Percentiles rank a stretch among this genome's conserved stretches.
These are phyloP conservation scores for Psephotus haematonotus DNA, from an alignment of 2,113 vertebrate genomes.

Conservation along the genomic window DNA sequence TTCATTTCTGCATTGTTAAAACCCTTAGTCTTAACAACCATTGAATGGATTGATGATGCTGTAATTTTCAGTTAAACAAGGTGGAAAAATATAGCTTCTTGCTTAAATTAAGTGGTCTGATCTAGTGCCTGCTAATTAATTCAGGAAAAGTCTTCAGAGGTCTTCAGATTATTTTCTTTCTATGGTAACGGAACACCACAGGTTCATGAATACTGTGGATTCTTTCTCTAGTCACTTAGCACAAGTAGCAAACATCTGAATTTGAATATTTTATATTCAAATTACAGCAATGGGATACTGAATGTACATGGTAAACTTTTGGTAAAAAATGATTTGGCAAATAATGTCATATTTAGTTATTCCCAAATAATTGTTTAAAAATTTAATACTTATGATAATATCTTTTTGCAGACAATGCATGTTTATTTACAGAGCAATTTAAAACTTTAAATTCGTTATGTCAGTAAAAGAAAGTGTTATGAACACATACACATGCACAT, in stretches of 20 bases:
- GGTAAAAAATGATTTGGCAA: background rate
- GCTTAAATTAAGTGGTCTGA: background rate
- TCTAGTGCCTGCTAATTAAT: background rate
- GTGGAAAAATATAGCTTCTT: background rate
- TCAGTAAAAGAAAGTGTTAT: background rate
- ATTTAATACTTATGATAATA: background rate
- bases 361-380: background rate
- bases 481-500: background rate
- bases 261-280: background rate
- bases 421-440: background rate
- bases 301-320: accelerated
- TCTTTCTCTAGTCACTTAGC: background rate
- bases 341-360: background rate
- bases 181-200: background rate
- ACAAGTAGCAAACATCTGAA: background rate
- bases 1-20: background rate
- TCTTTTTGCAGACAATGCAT: background rate
- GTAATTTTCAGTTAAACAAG: background rate
- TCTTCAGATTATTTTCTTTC: background rate
- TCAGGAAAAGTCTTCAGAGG: background rate
- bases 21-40: background rate
- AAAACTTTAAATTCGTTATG: background rate
- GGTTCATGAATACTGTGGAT: background rate
- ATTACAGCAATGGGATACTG: background rate
- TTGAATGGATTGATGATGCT: background rate